Evolutionary conservation across 2,888 invertebrate genomes (phyloP), one percentile per base, ranked within the genome.

Genomic region (Automeris io): DNA sequence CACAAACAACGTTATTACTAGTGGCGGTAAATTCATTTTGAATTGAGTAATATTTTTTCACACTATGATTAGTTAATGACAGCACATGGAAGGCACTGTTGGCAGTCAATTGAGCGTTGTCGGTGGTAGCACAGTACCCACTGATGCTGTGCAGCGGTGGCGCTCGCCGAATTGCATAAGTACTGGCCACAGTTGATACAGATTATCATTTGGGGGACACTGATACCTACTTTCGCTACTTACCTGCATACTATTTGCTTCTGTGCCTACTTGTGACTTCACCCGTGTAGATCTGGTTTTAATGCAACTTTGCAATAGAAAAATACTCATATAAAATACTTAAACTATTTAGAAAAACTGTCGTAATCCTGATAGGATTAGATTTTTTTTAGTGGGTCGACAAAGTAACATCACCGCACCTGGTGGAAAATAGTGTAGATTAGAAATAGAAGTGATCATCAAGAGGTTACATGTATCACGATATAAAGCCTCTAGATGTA

Each of bases 141-240:
- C 78, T 77, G 74, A 57, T 56, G 65, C 65, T 61, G 69, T 62
- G 56, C 62, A 64, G 49, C 54, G 59, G 66, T 47, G 55, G 43
- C 58, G 56, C 56, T 54, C 53, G 59, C 54, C 52, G 47, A 43
- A 64, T 83, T 83, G 82, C 82, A 82, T 83, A 82, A 83, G 71
- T 64, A 61, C 61, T 61, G 60, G 57, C 61, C 60, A 49, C 59
- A 65, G 64, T 72, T 80, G 78, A 83, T 82, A 80, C 79, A 80
- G 81, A 83, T 83, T 76, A 80, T 80, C 78, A 78, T 83, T 83
- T 85, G 85, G 79, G 80, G 83, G 83, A 77, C 83, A 77, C 75
- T 59, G 57, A 70, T 70, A 83, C 56, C 57, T 60, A 63, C 85
- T 85, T 85, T 85, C 85, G 81, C 83, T 78, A 64, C 66, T 69